A percentile compares a stretch with the other conserved stretches of the same genome.
These are phyloP conservation scores for Molossus alvarezi DNA, from an alignment of 2,797 vertebrate species.

Conservation along the genomic window DNA sequence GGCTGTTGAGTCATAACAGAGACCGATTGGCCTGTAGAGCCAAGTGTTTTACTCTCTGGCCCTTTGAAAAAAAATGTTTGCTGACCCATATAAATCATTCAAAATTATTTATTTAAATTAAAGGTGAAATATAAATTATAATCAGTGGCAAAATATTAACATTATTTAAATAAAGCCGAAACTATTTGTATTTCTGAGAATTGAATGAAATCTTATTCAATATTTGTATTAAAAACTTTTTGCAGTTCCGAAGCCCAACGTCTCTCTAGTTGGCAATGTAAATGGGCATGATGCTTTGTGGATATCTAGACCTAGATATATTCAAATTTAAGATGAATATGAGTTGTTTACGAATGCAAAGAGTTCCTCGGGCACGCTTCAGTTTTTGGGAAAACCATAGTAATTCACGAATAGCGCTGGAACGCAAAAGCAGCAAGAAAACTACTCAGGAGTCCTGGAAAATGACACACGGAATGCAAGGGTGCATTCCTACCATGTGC, in stretches of 20 bases:
- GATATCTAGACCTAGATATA: not conserved
- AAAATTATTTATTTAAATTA: not conserved
- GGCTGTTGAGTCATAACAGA: not conserved
- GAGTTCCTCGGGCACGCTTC: not conserved
- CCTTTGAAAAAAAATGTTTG: slow-evolving; percentile 4
- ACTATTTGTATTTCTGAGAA: not conserved
- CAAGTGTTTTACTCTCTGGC: not conserved
- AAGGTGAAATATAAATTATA: not conserved
- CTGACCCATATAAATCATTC: not conserved
- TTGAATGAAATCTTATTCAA: not conserved
- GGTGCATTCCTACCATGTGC: not conserved
- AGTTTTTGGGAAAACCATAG: not conserved
- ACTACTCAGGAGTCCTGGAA: not conserved
- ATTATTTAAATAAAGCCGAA: not conserved
- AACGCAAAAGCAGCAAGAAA: not conserved
- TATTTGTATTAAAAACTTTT: not conserved
- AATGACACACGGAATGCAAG: not conserved
- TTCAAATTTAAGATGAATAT: not conserved
- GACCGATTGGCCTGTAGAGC: not conserved
- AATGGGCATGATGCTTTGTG: not conserved
- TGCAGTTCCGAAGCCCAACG: not conserved
- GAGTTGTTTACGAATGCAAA: not conserved
- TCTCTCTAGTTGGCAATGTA: not conserved
- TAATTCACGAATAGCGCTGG: not conserved
- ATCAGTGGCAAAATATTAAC: not conserved